Conservation (phyloP, 2,888 invertebrate species). For the Chaetoderma sp. region DNA sequence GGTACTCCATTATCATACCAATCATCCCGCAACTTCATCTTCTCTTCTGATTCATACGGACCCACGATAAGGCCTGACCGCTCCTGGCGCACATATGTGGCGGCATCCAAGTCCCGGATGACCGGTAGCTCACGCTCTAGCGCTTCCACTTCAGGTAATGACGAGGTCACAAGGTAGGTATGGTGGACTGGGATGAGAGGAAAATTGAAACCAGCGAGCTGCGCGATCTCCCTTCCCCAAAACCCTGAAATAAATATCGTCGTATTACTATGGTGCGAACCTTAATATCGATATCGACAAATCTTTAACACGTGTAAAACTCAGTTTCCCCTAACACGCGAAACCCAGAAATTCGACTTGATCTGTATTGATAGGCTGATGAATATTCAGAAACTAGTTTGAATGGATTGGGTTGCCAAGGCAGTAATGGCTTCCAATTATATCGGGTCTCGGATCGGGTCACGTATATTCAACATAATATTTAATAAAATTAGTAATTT, state of each 20-base stretch:
- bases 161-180: conserved; percentile 69
- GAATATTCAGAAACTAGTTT: no score
- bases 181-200: conserved; percentile 71
- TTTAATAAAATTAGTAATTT: no score
- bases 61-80: conserved; percentile 68
- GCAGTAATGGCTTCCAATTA: no score
- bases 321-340: no score
- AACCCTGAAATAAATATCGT: conserved; percentile 59
- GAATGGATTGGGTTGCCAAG: no score
- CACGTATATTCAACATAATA: no score
- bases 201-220: conserved; percentile 63
- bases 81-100: conserved; percentile 70
- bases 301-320: no score
- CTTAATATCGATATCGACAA: no score
- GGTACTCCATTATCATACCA: conserved; percentile 69
- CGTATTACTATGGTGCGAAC: background rate
- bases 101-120: conserved; percentile 70
- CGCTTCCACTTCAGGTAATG: conserved; percentile 56
- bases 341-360: no score
- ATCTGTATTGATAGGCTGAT: no score
- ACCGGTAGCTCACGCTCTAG: conserved; percentile 66
- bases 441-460: no score
- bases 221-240: conserved; percentile 70
- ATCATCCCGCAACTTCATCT: conserved; percentile 67
- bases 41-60: conserved; percentile 67